Percentiles rank a stretch among this genome's conserved stretches.
These are phyloP conservation scores for Xiphias gladius DNA, from an alignment of 2,113 vertebrate genomes.

Conservation along the genomic window DNA sequence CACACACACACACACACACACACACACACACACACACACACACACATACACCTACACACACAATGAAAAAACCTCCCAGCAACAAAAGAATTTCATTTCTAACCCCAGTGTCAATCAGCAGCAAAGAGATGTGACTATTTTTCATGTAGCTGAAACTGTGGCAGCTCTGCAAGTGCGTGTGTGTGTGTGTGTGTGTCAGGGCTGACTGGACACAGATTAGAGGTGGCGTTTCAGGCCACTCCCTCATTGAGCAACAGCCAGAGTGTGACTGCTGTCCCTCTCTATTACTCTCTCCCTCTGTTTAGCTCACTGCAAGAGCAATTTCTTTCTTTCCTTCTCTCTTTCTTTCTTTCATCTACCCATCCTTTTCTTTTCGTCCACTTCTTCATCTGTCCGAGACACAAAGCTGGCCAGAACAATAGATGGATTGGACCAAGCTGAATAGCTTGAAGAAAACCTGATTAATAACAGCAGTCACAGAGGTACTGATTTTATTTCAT, in stretches of 20 bases:
- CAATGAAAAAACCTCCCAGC: constrained; percentile 43
- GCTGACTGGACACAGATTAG: constrained; percentile 83
- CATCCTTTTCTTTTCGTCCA: constrained; percentile 6
- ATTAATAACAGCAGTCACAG: constrained; percentile 26
- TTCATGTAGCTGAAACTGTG: constrained; percentile 71
- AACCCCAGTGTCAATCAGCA: constrained; percentile 74
- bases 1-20: constrained; percentile 42
- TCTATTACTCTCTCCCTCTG: constrained; percentile 68
- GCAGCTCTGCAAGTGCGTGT: constrained; percentile 58
- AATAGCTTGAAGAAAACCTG: constrained; percentile 64
- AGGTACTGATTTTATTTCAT: background rate
- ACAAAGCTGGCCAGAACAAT: constrained; percentile 33
- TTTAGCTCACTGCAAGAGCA: constrained; percentile 18
- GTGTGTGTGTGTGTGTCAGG: constrained; percentile 72
- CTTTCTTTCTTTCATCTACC: background rate
- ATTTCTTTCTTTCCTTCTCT: background rate
- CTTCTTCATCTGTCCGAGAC: constrained; percentile 10
- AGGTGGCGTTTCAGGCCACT: constrained; percentile 75
- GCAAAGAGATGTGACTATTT: constrained; percentile 75
- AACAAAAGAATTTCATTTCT: constrained; percentile 77
- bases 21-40: constrained; percentile 28
- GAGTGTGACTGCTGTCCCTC: constrained; percentile 80
- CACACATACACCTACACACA: constrained; percentile 40
- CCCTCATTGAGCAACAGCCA: constrained; percentile 82
- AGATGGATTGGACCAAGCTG: constrained; percentile 48